Base-by-base conservation (phyloP, 2,888 invertebrate species). In the Sphecodes monilicornis region DNA sequence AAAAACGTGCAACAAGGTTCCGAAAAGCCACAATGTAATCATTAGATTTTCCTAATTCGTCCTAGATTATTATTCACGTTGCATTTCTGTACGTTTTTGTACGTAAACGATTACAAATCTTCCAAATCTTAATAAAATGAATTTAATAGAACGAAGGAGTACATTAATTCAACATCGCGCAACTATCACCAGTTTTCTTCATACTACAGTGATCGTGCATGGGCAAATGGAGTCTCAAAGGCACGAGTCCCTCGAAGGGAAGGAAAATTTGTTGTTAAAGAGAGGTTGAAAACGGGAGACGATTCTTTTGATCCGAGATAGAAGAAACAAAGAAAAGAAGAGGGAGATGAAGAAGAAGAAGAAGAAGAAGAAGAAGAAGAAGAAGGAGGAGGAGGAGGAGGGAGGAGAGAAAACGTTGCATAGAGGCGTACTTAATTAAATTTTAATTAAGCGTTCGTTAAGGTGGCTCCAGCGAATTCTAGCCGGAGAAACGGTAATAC, bases 401-500 rank as follows among this genome's bases (percentile, higher is more conserved):
- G 11, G 16, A 3, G 46, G 16, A 16, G 16, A 16, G 16, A 18
- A 26, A 46, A 43, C 41, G 32, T 57, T n/a, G 39, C 68, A 68
- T 68, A 39, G 68, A 4, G 68, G 68, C 39, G 68, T 36, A 18
- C 43, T 72, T 78, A 72, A 78, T 78, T 41, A 78, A 71, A 64
- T 78, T 71, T 64, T 78, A 78, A 71, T 78, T 72, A 71, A 71
- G 57, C 71, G 60, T 78, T 78, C 71, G 29, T 78, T 78, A 64
- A n/a, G 57, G 36, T 18, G 64, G 8, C 57, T 43, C 71, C 43
- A 60, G 41, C 57, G 70, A 71, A 60, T 71, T 43, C 43, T 43
- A 43, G 43, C 41, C 57, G 60, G 26, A 57, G 41, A 32, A 77
- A 70, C 32, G 41, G 60, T 57, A 29, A 43, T 39, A 43, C 29